phyloP scores from a whole-genome alignment of 2,113 vertebrate species.

The Stigmatopora nigra region DNA sequence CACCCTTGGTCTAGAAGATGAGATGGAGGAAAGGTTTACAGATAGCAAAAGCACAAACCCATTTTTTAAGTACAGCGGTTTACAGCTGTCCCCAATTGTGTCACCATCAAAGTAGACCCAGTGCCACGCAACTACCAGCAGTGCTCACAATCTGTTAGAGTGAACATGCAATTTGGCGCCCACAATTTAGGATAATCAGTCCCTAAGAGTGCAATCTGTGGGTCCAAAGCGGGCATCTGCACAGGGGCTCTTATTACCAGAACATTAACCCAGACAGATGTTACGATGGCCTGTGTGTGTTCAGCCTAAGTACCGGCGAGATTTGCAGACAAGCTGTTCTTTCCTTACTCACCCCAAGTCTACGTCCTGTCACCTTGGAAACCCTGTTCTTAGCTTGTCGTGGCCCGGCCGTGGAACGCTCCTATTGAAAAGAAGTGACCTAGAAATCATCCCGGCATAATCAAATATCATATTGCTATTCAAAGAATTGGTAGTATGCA shows the following conservation, averaged over 20 bases:
- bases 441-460: neutral
- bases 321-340: slow-evolving; percentile 33
- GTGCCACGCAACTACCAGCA: neutral
- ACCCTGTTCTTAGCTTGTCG: slow-evolving; percentile 45
- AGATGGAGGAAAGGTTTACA: no score
- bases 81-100: neutral
- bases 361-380: slow-evolving; percentile 55
- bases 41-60: neutral
- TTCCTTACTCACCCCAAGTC: slow-evolving; percentile 58
- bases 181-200: neutral
- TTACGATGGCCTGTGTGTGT: slow-evolving; percentile 33
- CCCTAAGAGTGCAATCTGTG: slow-evolving; percentile 16
- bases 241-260: slow-evolving; percentile 47
- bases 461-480: no score
- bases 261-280: slow-evolving; percentile 48
- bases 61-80: neutral
- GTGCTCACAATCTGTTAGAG: neutral
- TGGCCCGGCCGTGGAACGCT: slow-evolving; percentile 49
- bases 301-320: slow-evolving; percentile 26
- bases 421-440: slow-evolving; percentile 13
- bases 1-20: no score
- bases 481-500: no score
- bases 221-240: slow-evolving; percentile 46
- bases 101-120: neutral
- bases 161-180: neutral